Evolutionary conservation across 2,888 invertebrate genomes (phyloP), one percentile per base, ranked within the genome.

Genomic region (Timandra comae): DNA sequence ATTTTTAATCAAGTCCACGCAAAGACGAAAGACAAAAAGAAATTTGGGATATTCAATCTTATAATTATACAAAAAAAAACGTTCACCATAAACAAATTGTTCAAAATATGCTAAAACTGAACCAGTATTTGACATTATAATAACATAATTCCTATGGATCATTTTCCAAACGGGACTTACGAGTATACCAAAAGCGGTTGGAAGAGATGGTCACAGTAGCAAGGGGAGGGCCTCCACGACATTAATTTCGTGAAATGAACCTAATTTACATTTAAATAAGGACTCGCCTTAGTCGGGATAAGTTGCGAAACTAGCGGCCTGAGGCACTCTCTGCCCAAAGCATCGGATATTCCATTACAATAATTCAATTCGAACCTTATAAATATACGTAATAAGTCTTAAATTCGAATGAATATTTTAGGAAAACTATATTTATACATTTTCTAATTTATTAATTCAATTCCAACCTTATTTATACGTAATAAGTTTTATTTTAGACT

Each of bases 181-280:
- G n/a, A n/a, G n/a, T 27, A 19, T 27, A 27, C 27, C 27, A 12
- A 16, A 27, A 19, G 10, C 22, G 24, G 24, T 24, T 30, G 38
- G 30, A 35, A 35, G 16, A 16, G 37, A 55, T 76, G 78, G 84
- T 53, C 68, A 69, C 74, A 43, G 44, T 59, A 68, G 63, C 48
- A 58, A 52, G 87, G 88, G 88, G 86, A 87, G 88, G 81, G 75
- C 67, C 82, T 80, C 77, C 71, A 81, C 86, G 90, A 91, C 92
- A 92, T 92, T 92, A 92, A 92, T 92, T 92, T 92, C 90, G 91
- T 90, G 91, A 91, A 92, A 92, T 92, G 92, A 92, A 92, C 91
- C 92, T 93, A 92, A 93, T 93, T 92, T 92, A 90, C 92, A 92
- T 92, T 92, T 92, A 92, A 92, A 92, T 92, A 92, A 92, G 92